Base-by-base conservation (phyloP, 2,888 invertebrate species). In the Barypeithes pellucidus region DNA sequence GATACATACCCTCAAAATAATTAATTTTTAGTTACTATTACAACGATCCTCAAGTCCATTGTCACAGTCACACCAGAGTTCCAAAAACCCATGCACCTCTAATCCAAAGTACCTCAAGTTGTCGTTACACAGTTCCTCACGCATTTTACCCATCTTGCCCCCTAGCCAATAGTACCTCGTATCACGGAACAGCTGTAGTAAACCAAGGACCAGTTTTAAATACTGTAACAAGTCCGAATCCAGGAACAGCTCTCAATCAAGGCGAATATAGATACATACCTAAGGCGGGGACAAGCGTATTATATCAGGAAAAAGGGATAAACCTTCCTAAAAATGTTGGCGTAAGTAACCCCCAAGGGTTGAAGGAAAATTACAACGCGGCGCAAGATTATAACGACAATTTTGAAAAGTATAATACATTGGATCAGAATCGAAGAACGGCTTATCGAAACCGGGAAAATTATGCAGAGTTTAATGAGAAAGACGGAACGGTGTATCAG, bases 21-120 rank as follows among this genome's bases (percentile, higher is more conserved):
- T 5, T 41, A 8, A 20, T 45, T 62, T 62, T 29, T 11, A 62
- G 62, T 9, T 65, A 52, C n/a, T 22, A 12, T 14, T 65, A 65
- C 36, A 50, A 18, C 5, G 41, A 22, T 41, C 41, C 60, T 12
- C 50, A 45, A 9, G 18, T 9, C n/a, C 47, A 29, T 11, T 33
- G 16, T 29, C 47, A 43, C 16, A 50, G 52, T 39, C 29, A 52
- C 4, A 52, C 47, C 11, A 62, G 62, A 29, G 62, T 62, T 12
- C 62, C 62, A 12, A 65, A 65, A 14, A 18, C 11, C 9, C 47
- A 65, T 8, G 4, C 16, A n/a, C 11, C 14, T 12, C 45, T 22
- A 12, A 8, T 16, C 2, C 47, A 24, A 24, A 22, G n/a, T 7
- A 52, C 52, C 14, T 52, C 45, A 8, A 65, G 8, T n/a, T 36